phyloP scores from a whole-genome alignment of 2,113 vertebrate genomes.

The Calyptommatus sinebrachiatus region DNA sequence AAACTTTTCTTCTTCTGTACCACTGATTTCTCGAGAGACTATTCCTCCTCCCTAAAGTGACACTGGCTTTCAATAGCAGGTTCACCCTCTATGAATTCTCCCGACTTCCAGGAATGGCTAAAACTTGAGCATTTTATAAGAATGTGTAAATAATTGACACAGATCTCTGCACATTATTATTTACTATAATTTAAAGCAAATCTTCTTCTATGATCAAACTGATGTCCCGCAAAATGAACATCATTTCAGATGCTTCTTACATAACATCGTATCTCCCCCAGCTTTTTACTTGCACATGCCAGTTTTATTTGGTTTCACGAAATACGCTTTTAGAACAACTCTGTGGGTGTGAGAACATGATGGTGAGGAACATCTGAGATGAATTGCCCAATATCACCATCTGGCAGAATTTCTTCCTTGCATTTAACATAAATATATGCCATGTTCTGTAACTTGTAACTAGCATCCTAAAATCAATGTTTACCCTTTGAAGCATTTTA shows the following conservation, averaged over 20 bases:
- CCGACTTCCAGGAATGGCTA: background rate
- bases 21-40: too few relatives aligned
- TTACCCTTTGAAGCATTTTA: conserved; percentile 27
- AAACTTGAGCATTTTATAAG: background rate
- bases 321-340: conserved; percentile 66
- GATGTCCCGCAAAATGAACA: conserved; percentile 26
- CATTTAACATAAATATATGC: conserved; percentile 51
- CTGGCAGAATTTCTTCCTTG: conserved; percentile 59
- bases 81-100: too few relatives aligned
- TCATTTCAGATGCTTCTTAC: conserved; percentile 52
- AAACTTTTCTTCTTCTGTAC: too few relatives aligned
- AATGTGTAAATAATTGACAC: background rate
- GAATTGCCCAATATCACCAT: conserved; percentile 67
- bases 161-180: background rate
- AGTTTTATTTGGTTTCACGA: conserved; percentile 61
- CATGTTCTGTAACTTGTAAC: conserved; percentile 41
- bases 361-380: conserved; percentile 26
- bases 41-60: too few relatives aligned
- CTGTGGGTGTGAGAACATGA: conserved; percentile 66
- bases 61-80: too few relatives aligned
- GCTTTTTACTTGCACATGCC: conserved; percentile 43
- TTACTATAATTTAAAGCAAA: background rate
- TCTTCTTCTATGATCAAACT: background rate
- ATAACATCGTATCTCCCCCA: conserved; percentile 53
- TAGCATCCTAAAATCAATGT: conserved; percentile 13